Base-by-base conservation (phyloP, 2,113 vertebrate species). In the Atrichornis clamosus region DNA sequence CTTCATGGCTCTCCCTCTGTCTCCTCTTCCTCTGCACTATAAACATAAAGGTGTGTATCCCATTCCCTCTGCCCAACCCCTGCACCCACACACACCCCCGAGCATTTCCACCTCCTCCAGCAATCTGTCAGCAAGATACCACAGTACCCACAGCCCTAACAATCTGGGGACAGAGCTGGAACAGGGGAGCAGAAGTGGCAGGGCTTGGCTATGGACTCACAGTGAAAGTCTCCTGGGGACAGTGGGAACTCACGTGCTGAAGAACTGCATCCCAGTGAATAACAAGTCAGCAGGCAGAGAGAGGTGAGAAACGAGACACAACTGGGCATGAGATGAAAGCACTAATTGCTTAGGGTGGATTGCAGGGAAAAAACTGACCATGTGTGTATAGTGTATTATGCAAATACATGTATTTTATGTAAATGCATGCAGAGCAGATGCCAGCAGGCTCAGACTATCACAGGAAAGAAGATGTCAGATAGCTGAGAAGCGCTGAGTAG, bases 391-490 rank as follows among this genome's bases (percentile, higher is more conserved):
- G 53, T 1, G 0, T 58, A 87, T 95, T 95, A 96, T 87, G 94
- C 83, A 95, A 95, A 95, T 91, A 10, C 39, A 59, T 72, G 44
- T 46, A 78, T 92, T 92, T 96, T 90, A 96, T 95, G 94, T 84
- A 93, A 95, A 97, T 84, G 17, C 18, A 96, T 96, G 96, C 96
- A 95, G 56, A 89, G 23, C 33, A 81, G 81, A 92, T 92, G 80
- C 95, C 93, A 95, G 84, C 64, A 89, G 91, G 80, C 76, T 93
- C 75, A 62, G 72, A 60, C 70, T 93, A 59, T 78, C 91, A 81
- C 39, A 81, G 56, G 39, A 70, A 92, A 89, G 69, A 50, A 78
- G 86, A 89, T 81, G 83, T 55, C 75, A 78, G 91, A 90, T 30
- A 86, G 91, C 60, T 74, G 60, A 92, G 83, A 74, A 92, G 72